These are phyloP conservation scores for Botia almorhae DNA, from an alignment of 2,797 vertebrate genomes.

Conservation along the genomic window DNA sequence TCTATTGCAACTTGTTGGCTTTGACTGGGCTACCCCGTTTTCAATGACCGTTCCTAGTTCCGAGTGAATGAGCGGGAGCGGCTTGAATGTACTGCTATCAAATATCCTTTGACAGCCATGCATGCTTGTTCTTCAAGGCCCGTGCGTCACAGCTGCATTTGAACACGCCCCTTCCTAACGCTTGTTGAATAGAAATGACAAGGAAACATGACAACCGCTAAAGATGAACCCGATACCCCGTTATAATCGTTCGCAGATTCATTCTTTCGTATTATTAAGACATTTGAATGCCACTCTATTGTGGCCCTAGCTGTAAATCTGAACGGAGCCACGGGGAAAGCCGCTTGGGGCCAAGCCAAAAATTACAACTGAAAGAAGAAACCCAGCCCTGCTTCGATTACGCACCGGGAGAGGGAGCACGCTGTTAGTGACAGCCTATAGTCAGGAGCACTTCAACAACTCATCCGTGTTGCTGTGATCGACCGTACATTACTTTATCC, in stretches of 20 bases:
- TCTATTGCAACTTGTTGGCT: neutral
- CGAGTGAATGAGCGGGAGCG: conserved; percentile 32
- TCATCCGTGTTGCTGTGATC: conserved; percentile 63
- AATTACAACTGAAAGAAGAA: conserved; percentile 64
- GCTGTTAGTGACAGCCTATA: conserved; percentile 66
- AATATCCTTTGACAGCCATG: conserved; percentile 61
- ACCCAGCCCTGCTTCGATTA: conserved; percentile 72
- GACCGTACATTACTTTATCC: conserved; percentile 27
- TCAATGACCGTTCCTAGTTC: conserved; percentile 5
- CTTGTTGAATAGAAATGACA: conserved; percentile 40
- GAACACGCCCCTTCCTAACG: conserved; percentile 59
- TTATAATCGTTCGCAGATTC: conserved; percentile 22
- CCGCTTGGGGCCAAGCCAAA: conserved; percentile 51
- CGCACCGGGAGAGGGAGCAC: conserved; percentile 68
- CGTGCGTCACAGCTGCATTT: conserved; percentile 60
- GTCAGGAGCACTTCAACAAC: conserved; percentile 68
- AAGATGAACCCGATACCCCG: conserved; percentile 35
- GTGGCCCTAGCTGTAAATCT: conserved; percentile 19
- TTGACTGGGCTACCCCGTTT: conserved; percentile 18
- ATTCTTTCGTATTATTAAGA: neutral
- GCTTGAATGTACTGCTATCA: conserved; percentile 58
- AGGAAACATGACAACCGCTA: conserved; percentile 56
- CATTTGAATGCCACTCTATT: neutral
- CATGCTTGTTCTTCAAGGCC: conserved; percentile 51
- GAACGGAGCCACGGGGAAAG: conserved; percentile 51